phyloP scores from a whole-genome alignment of 2,888 invertebrate genomes.

The Sinelater perroti region DNA sequence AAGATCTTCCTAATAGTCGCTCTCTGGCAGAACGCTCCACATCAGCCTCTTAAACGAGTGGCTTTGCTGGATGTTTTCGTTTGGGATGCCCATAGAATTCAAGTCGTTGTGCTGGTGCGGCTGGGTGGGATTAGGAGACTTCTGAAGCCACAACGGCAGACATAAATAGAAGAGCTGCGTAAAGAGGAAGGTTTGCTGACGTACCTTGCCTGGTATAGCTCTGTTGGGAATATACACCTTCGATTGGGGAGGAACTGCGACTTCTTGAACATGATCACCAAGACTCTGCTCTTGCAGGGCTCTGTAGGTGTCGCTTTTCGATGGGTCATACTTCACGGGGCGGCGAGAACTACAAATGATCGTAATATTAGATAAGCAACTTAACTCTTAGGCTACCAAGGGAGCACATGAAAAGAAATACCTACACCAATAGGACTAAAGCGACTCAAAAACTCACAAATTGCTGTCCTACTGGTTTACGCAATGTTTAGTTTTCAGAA shows the following conservation, averaged over 20 bases:
- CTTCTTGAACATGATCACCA: constrained; percentile 73
- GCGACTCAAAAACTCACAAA: too few species aligned
- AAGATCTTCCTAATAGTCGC: constrained; percentile 58
- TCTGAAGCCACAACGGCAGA: constrained; percentile 48
- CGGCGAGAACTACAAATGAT: constrained; percentile 64
- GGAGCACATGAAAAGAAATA: too few species aligned
- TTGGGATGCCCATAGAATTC: constrained; percentile 72
- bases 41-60: constrained; percentile 92
- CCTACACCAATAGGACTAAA: too few species aligned
- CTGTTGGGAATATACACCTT: constrained; percentile 79
- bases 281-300: constrained; percentile 82
- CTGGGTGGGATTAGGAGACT: constrained; percentile 44
- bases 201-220: constrained; percentile 54
- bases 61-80: constrained; percentile 89
- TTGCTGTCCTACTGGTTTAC: too few species aligned
- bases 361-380: too few species aligned
- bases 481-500: too few species aligned
- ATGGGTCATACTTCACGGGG: constrained; percentile 83
- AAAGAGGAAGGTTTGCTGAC: not conserved
- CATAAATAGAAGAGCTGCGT: too few species aligned
- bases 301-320: constrained; percentile 88
- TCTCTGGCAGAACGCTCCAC: constrained; percentile 87
- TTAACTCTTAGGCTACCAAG: too few species aligned
- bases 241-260: constrained; percentile 74
- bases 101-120: constrained; percentile 58